Percentiles rank a stretch among this genome's conserved stretches.
Evolutionary conservation across 2,113 vertebrate genomes (phyloP).

Genomic region (Holacanthus passer): DNA sequence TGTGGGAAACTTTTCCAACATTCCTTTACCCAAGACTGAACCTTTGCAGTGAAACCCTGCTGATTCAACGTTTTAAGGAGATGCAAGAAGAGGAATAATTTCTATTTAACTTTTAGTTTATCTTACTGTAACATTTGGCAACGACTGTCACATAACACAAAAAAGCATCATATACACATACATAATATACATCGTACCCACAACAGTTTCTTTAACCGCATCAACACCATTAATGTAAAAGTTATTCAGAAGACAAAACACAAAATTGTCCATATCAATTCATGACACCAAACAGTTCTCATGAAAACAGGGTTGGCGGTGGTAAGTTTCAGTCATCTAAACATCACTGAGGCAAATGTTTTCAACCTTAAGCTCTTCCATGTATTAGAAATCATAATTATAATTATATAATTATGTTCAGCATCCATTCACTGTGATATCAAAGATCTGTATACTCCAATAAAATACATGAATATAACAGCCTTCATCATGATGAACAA

Average conservation of each 20-base stretch:
- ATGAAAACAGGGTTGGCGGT: neutral
- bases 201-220: neutral
- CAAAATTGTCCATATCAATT: neutral
- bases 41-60: neutral
- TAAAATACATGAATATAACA: neutral
- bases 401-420: too few relatives aligned
- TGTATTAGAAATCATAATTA: neutral
- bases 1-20: constrained; percentile 2
- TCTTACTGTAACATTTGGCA: too few relatives aligned
- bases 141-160: neutral
- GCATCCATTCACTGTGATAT: neutral
- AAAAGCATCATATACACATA: neutral
- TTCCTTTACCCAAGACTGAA: neutral
- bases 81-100: neutral
- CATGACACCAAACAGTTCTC: neutral
- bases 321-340: neutral
- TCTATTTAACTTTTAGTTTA: neutral
- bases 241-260: neutral
- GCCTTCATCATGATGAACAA: neutral
- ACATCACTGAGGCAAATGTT: neutral
- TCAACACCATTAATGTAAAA: neutral
- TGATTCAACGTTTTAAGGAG: neutral
- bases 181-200: neutral
- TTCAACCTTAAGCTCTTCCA: neutral
- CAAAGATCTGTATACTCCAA: neutral